Base-by-base conservation (phyloP, 1,140 invertebrate genomes). In the Drosophila neocordata region DNA sequence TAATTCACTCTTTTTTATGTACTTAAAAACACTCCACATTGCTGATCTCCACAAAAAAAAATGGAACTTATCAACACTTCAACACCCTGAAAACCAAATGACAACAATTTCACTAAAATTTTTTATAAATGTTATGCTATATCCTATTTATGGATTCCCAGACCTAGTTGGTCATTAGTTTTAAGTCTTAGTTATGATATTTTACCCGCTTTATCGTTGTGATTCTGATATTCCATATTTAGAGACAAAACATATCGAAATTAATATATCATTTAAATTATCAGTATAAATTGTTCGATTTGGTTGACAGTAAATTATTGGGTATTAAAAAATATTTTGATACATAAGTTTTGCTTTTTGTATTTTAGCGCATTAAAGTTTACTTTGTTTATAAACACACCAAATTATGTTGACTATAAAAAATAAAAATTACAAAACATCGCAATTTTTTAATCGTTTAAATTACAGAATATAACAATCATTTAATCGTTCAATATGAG, bases 181-280 rank as follows among this genome's bases (percentile, higher is more conserved):
- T 78, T 85, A 87, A 88, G 82, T 65, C 68, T 79, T 88, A 87
- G 76, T 79, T 82, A 87, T 88, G 83, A 87, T 87, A 87, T 78
- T 85, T 58, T 74, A 13, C 24, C 20, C 1, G 18, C 44, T 20
- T 67, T 66, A 52, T 31, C 64, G 51, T 67, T 67, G 52, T 59
- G 55, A 65, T 35, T 60, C 57, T 69, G 74, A 85, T 85, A 85
- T 88, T 88, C 37, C 58, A 72, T 53, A 41, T 72, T 56, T 57
- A 41, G 9, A 52, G 66, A 64, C 72, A 37, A 65, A 55, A 82
- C 82, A 87, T 87, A 87, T 87, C 82, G 73, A 67, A 71, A 79
- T 63, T 70, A 34, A 52, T 34, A 62, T 52, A 69, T 48, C 15
- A 24, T 27, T 34, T 38, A 63, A 65, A 38, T 52, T 73, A 73